A percentile compares a stretch with the other conserved stretches of the same genome.
These are phyloP conservation scores for Tauraco erythrolophus DNA, from an alignment of 2,113 vertebrate species.

Conservation along the genomic window DNA sequence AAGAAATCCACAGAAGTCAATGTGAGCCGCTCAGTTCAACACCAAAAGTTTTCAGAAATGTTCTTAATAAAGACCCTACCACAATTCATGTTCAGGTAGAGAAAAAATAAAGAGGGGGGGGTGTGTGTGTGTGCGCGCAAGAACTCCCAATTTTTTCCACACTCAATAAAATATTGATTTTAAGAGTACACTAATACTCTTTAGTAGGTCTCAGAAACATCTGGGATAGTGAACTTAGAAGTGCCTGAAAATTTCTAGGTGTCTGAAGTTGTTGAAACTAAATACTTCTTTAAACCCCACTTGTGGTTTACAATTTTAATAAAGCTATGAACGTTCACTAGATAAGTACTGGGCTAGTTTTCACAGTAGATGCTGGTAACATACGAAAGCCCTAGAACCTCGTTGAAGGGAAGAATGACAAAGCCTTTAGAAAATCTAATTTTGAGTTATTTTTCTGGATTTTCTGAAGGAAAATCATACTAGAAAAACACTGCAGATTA, in stretches of 20 bases:
- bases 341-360: background rate
- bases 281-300: background rate
- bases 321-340: background rate
- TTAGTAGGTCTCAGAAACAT: background rate
- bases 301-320: background rate
- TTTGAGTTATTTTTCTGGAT: background rate
- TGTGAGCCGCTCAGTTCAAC: background rate
- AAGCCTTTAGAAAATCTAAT: background rate
- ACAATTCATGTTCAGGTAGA: background rate
- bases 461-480: background rate
- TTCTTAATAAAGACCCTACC: background rate
- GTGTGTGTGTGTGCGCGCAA: background rate
- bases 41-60: background rate
- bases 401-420: background rate
- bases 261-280: background rate
- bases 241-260: background rate
- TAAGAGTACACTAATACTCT: background rate
- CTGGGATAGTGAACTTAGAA: background rate
- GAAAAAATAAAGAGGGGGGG: rapidly evolving
- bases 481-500: background rate
- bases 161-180: background rate
- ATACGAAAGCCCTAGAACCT: background rate
- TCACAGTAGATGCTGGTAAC: background rate
- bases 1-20: background rate
- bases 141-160: background rate